A percentile compares a stretch with the other conserved stretches of the same genome.
Conservation (phyloP, 2,888 invertebrate species). For the Dicycla oo region DNA sequence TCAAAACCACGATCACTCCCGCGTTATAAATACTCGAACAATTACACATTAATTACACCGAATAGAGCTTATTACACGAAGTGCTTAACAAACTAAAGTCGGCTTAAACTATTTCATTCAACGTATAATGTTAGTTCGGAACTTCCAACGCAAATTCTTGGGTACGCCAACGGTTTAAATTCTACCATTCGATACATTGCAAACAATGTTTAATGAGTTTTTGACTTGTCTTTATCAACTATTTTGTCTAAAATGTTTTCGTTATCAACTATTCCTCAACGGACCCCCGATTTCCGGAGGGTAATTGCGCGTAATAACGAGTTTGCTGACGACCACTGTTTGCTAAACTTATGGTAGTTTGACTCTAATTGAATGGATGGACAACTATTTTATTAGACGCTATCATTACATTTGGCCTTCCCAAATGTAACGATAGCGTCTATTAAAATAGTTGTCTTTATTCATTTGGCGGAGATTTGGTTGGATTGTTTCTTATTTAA, state of each 20-base stretch:
- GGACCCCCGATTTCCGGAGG: slow-evolving; percentile 6
- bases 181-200: slow-evolving; percentile 69
- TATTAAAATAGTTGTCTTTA: no score
- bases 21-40: slow-evolving; percentile 46
- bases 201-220: slow-evolving; percentile 67
- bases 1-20: slow-evolving; percentile 49
- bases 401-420: slow-evolving; percentile 12
- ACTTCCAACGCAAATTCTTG: slow-evolving; percentile 73
- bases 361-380: slow-evolving; percentile 31
- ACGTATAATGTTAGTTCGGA: slow-evolving; percentile 71
- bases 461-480: slow-evolving; percentile 10
- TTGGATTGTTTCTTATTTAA: slow-evolving; percentile 1
- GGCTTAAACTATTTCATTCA: slow-evolving; percentile 76
- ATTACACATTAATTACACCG: slow-evolving; percentile 66
- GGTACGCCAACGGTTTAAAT: slow-evolving; percentile 67
- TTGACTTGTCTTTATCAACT: slow-evolving; percentile 55
- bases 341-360: slow-evolving; percentile 38
- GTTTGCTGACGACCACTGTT: slow-evolving; percentile 43
- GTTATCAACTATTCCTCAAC: slow-evolving; percentile 39
- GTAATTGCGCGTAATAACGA: slow-evolving; percentile 44
- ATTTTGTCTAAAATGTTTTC: slow-evolving; percentile 51
- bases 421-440: no score
- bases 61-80: slow-evolving; percentile 73
- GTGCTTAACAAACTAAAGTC: slow-evolving; percentile 73
- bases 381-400: slow-evolving; percentile 48